Conservation (phyloP, 2,113 vertebrate species). For the Thunnus thynnus region DNA sequence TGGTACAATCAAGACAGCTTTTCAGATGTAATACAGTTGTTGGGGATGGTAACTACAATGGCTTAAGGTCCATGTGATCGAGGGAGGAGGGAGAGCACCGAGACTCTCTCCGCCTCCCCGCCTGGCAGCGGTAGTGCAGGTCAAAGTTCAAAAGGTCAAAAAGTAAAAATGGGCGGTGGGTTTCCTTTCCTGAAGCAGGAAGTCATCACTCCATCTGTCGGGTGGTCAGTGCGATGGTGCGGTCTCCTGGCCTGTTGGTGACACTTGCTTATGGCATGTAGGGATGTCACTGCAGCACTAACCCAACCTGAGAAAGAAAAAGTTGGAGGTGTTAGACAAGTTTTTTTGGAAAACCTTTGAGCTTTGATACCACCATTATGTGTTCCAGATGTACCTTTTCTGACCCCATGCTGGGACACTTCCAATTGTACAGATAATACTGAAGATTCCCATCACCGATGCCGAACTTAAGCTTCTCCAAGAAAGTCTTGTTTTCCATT, state of each 20-base stretch:
- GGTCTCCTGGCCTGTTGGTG: conserved; percentile 78
- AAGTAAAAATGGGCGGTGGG: conserved; percentile 81
- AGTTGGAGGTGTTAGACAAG: fast-evolving
- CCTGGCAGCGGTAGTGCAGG: conserved; percentile 85
- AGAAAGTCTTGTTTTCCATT: conserved; percentile 99
- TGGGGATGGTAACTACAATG: conserved; percentile 81
- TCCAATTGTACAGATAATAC: conserved; percentile 99
- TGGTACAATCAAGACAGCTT: conserved; percentile 77
- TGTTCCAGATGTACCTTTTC: conserved; percentile 89
- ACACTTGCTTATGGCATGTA: conserved; percentile 51
- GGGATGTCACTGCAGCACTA: conserved; percentile 94
- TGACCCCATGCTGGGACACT: conserved; percentile 97
- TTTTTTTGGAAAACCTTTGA: neutral
- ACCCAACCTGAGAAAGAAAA: conserved; percentile 87
- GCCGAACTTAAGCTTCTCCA: conserved; percentile 99
- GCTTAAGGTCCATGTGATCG: conserved; percentile 83
- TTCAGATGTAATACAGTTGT: conserved; percentile 71
- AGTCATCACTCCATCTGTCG: conserved; percentile 78
- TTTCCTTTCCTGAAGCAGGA: conserved; percentile 81
- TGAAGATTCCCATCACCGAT: conserved; percentile 99
- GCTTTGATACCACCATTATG: neutral
- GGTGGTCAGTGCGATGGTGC: conserved; percentile 77
- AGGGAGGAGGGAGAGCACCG: conserved; percentile 54
- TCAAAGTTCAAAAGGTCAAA: conserved; percentile 84
- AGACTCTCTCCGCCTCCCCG: conserved; percentile 60